Percentiles rank a stretch among this genome's conserved stretches.
Conservation (phyloP, 2,113 vertebrate genomes). For the Gopherus flavomarginatus region DNA sequence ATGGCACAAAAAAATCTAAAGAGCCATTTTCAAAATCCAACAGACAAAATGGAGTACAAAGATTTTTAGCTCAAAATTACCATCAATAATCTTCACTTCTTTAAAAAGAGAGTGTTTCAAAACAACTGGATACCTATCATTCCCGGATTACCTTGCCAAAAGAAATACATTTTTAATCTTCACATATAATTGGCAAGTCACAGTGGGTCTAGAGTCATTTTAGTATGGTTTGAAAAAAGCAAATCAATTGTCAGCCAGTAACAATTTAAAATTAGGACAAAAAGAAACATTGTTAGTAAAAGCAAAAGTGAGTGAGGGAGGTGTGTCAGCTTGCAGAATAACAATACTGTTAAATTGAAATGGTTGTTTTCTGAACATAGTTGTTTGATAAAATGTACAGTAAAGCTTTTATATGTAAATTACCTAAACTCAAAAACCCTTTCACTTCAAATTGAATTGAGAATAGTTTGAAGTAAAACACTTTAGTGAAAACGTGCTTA, state of each 20-base stretch:
- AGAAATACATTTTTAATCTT: conserved; percentile 56
- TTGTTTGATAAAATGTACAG: conserved; percentile 78
- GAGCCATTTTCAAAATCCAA: conserved; percentile 30
- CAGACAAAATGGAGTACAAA: not conserved
- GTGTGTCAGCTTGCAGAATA: conserved; percentile 60
- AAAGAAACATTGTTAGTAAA: conserved; percentile 69
- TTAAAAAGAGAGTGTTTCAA: conserved; percentile 59
- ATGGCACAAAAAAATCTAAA: conserved; percentile 36
- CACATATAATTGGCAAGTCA: conserved; percentile 58
- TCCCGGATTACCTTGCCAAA: conserved; percentile 47
- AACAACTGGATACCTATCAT: conserved; percentile 48
- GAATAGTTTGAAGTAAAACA: conserved; percentile 74
- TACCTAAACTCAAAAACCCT: conserved; percentile 77
- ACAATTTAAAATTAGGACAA: conserved; percentile 76
- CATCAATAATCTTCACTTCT: conserved; percentile 47
- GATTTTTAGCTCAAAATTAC: conserved; percentile 29
- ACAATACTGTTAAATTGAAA: conserved; percentile 79
- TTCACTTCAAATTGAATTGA: conserved; percentile 82
- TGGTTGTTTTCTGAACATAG: conserved; percentile 77
- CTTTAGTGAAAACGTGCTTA: conserved; percentile 73
- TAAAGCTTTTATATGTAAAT: conserved; percentile 86
- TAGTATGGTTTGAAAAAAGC: conserved; percentile 18
- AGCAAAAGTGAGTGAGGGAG: conserved; percentile 46
- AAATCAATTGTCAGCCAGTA: conserved; percentile 61
- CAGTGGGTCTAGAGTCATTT: conserved; percentile 34